These are phyloP conservation scores for Caenorhabditis panamensis DNA, from an alignment of 2,888 invertebrate genomes.

Conservation along the genomic window DNA sequence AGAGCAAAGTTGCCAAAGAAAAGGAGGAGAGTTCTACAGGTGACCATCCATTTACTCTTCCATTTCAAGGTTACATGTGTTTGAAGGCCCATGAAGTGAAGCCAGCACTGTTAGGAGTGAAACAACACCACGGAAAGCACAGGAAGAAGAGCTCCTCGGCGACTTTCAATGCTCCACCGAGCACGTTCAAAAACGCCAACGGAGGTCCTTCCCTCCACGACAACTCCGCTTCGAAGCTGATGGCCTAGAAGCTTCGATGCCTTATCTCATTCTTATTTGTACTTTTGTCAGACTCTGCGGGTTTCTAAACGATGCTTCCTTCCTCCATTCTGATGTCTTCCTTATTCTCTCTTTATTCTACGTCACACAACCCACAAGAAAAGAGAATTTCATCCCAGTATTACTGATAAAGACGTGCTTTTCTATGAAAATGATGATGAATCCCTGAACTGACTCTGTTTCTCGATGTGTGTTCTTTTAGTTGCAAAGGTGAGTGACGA, in stretches of 20 bases:
- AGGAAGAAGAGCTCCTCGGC: constrained; percentile 71
- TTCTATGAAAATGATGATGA: neutral
- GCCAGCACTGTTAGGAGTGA: constrained; percentile 67
- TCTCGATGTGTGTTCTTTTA: constrained; percentile 53
- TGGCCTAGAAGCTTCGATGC: constrained; percentile 43
- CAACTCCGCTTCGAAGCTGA: constrained; percentile 60
- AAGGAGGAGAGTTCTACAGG: constrained; percentile 73
- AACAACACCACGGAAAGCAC: constrained; percentile 67
- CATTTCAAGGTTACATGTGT: neutral
- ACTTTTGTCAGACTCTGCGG: constrained; percentile 2
- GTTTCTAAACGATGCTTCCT: constrained; percentile 4
- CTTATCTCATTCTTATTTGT: neutral
- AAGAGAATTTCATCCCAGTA: neutral
- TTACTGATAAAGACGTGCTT: constrained; percentile 15
- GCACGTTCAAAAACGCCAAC: constrained; percentile 58
- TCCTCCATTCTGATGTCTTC: constrained; percentile 1
- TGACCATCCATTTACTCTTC: constrained; percentile 26
- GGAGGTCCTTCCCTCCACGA: constrained; percentile 62
- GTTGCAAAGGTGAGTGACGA: constrained; percentile 20
- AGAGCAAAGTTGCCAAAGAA: constrained; percentile 75
- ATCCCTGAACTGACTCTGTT: constrained; percentile 2
- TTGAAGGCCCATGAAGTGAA: constrained; percentile 76
- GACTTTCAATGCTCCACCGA: constrained; percentile 50
- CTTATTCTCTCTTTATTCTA: neutral
- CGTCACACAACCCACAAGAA: neutral